Conservation (phyloP, 2,888 invertebrate genomes). For the Lacanobia oleracea region DNA sequence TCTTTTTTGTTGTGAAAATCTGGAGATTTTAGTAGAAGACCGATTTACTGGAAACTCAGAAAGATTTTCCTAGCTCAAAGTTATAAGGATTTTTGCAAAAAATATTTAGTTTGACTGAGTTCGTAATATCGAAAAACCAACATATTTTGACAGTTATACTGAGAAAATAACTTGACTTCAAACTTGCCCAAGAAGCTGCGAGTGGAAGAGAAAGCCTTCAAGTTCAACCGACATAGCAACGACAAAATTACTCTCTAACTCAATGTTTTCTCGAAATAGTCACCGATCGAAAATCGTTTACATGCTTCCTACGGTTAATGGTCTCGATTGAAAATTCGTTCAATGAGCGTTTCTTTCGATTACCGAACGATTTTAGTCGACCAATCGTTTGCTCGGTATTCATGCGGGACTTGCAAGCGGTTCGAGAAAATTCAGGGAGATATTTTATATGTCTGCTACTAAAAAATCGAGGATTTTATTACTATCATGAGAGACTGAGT, state of each 20-base stretch:
- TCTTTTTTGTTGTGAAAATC: too few species aligned
- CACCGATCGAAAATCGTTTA: conserved; percentile 51
- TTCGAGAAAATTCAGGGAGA: conserved; percentile 10
- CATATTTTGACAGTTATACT: background rate
- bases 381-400: conserved; percentile 41
- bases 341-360: conserved; percentile 42
- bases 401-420: conserved; percentile 15
- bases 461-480: background rate
- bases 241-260: conserved; percentile 19
- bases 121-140: too few species aligned
- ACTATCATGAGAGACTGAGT: background rate
- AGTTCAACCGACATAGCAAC: background rate
- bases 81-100: too few species aligned
- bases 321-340: conserved; percentile 46
- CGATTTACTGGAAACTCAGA: too few species aligned
- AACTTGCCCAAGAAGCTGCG: background rate
- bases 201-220: background rate
- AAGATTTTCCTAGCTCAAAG: too few species aligned
- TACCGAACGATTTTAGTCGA: conserved; percentile 38
- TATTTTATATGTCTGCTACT: conserved; percentile 10
- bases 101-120: too few species aligned
- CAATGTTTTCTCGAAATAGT: conserved; percentile 36
- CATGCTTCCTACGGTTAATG: conserved; percentile 26
- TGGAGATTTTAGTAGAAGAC: too few species aligned
- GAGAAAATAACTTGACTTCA: background rate